phyloP scores from a whole-genome alignment of 2,888 invertebrate genomes.

The Bruchidius siliquastri region DNA sequence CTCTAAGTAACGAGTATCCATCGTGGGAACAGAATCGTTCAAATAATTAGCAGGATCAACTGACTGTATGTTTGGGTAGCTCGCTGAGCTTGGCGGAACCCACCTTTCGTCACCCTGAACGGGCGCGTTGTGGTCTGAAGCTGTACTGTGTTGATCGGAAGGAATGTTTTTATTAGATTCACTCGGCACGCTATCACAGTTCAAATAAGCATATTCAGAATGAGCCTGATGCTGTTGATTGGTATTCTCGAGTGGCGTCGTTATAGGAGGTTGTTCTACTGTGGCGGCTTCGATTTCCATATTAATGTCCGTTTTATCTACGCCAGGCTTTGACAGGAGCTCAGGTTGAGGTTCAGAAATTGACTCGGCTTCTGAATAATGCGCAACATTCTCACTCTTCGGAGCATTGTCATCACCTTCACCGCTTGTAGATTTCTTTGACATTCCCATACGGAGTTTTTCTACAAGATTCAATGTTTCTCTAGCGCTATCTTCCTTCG shows the following conservation, averaged over 20 bases:
- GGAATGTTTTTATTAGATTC: constrained; percentile 38
- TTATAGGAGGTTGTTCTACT: background rate
- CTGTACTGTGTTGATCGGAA: constrained; percentile 24
- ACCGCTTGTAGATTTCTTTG: constrained; percentile 56
- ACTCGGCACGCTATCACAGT: constrained; percentile 30
- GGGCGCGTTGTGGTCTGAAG: constrained; percentile 42
- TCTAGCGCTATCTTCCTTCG: constrained; percentile 76
- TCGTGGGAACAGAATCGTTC: constrained; percentile 19
- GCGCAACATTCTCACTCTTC: constrained; percentile 37
- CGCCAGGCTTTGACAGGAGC: background rate
- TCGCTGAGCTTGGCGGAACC: constrained; percentile 55
- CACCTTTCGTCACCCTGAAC: constrained; percentile 57
- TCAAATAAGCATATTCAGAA: constrained; percentile 27
- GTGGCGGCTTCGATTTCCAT: background rate
- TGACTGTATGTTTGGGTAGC: constrained; percentile 30
- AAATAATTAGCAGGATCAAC: constrained; percentile 23
- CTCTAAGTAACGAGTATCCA: constrained; percentile 25
- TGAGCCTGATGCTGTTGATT: constrained; percentile 8
- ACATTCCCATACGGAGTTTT: constrained; percentile 70
- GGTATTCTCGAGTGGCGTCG: background rate
- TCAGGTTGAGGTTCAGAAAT: constrained; percentile 6
- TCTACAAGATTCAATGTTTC: constrained; percentile 82
- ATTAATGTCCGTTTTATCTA: background rate
- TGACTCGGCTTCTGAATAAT: constrained; percentile 34
- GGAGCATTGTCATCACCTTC: constrained; percentile 44